A percentile compares a stretch with the other conserved stretches of the same genome.
phyloP scores from a whole-genome alignment of 2,113 vertebrate species.

The Pseudopipra pipra region DNA sequence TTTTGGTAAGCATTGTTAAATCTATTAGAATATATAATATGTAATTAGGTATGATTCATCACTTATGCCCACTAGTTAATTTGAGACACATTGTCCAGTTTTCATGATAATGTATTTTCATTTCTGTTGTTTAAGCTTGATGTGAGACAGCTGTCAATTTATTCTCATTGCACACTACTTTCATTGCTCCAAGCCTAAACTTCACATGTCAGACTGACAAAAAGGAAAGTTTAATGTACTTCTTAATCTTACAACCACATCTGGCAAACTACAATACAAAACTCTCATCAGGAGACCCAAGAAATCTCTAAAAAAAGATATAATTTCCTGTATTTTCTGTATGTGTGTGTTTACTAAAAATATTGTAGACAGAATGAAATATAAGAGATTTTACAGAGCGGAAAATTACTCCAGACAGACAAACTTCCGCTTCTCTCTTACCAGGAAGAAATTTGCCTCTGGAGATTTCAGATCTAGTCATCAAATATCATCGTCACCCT shows the following conservation, averaged over 20 bases:
- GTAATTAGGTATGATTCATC: slow-evolving; percentile 16
- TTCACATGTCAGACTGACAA: neutral
- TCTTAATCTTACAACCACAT: neutral
- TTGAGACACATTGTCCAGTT: slow-evolving; percentile 34
- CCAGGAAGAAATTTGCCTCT: neutral
- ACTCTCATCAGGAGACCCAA: neutral
- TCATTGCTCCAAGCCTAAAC: neutral
- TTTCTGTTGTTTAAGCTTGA: neutral
- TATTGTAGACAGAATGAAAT: neutral
- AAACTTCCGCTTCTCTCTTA: neutral
- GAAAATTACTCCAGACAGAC: neutral
- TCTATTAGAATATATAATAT: neutral
- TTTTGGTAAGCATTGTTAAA: slow-evolving; percentile 1
- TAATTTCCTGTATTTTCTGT: neutral
- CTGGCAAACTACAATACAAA: neutral
- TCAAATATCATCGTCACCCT: neutral
- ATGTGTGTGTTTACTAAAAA: neutral
- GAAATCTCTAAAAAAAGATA: neutral
- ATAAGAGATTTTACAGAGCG: neutral
- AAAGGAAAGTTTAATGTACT: neutral
- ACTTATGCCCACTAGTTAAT: slow-evolving; percentile 45
- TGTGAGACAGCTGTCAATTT: neutral
- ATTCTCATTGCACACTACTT: neutral
- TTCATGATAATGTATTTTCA: neutral
- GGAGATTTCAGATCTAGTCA: neutral